A percentile compares a stretch with the other conserved stretches of the same genome.
Evolutionary conservation across 2,888 invertebrate genomes (phyloP).

Genomic region (Galeopsomyia nigrocyanea): DNA sequence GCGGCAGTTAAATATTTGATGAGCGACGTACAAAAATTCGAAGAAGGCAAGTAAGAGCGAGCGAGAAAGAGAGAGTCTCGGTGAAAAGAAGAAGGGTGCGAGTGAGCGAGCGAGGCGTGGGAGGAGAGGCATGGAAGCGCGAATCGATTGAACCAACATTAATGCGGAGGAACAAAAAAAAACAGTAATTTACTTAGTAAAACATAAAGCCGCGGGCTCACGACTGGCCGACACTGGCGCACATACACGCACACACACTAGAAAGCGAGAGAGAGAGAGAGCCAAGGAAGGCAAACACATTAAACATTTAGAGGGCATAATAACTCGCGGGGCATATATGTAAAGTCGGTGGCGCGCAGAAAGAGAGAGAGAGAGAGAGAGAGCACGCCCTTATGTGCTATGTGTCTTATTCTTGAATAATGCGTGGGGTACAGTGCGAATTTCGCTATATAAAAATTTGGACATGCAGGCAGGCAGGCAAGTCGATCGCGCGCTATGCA

Average conservation of each 20-base stretch:
- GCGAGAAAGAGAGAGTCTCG: constrained; percentile 41
- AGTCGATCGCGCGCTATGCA: background rate
- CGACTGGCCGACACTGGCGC: constrained; percentile 20
- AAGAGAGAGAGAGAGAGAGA: no score
- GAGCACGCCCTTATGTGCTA: constrained; percentile 63
- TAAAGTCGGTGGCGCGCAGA: constrained; percentile 60
- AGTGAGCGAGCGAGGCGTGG: constrained; percentile 45
- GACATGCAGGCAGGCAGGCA: background rate
- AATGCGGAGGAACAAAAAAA: constrained; percentile 60
- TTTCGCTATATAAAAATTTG: constrained; percentile 27
- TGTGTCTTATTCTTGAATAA: constrained; percentile 62
- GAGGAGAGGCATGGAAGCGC: constrained; percentile 54
- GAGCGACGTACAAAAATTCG: constrained; percentile 47
- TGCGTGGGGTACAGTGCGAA: constrained; percentile 46
- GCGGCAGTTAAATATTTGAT: constrained; percentile 47
- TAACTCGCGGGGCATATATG: constrained; percentile 66
- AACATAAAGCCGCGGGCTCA: constrained; percentile 64
- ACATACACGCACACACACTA: no score
- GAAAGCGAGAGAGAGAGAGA: no score
- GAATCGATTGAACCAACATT: constrained; percentile 68
- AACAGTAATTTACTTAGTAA: constrained; percentile 69
- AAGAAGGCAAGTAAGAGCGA: constrained; percentile 28
- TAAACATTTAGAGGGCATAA: constrained; percentile 69
- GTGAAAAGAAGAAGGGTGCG: constrained; percentile 39
- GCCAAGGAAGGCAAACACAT: constrained; percentile 69